These are phyloP conservation scores for Aleiodes testaceus DNA, from an alignment of 2,888 invertebrate genomes.

Conservation along the genomic window DNA sequence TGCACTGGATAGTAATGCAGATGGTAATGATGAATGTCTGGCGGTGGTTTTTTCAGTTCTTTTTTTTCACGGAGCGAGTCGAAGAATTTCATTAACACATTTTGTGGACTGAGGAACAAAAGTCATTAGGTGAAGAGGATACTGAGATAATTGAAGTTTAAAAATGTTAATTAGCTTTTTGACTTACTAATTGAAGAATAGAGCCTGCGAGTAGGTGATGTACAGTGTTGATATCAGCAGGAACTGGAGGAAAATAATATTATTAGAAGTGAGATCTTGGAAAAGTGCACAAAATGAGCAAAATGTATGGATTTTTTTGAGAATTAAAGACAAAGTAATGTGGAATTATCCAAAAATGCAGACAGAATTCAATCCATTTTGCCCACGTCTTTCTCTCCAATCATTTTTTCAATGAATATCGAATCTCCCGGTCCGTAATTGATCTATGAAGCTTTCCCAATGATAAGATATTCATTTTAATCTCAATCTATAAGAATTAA, in stretches of 20 bases:
- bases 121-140: background rate
- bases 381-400: too few relatives aligned
- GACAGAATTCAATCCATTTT: too few relatives aligned
- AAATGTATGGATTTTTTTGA: too few relatives aligned
- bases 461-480: too few relatives aligned
- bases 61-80: constrained; percentile 55
- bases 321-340: too few relatives aligned
- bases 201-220: constrained; percentile 52
- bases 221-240: constrained; percentile 53
- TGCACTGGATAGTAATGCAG: constrained; percentile 62
- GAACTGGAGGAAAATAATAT: constrained; percentile 49
- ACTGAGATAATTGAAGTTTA: background rate
- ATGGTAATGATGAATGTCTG: constrained; percentile 61
- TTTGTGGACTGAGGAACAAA: constrained; percentile 54
- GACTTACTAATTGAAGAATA: constrained; percentile 62
- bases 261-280: background rate
- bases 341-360: too few relatives aligned
- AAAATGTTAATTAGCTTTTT: background rate
- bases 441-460: too few relatives aligned
- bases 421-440: too few relatives aligned
- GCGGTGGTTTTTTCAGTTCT: constrained; percentile 47
- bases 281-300: too few relatives aligned
- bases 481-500: too few relatives aligned
- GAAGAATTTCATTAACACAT: constrained; percentile 54
- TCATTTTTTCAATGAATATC: too few relatives aligned